Percentiles rank a stretch among this genome's conserved stretches.
Evolutionary conservation across 2,888 invertebrate species (phyloP).

Genomic region (Drosophila vallismaia): DNA sequence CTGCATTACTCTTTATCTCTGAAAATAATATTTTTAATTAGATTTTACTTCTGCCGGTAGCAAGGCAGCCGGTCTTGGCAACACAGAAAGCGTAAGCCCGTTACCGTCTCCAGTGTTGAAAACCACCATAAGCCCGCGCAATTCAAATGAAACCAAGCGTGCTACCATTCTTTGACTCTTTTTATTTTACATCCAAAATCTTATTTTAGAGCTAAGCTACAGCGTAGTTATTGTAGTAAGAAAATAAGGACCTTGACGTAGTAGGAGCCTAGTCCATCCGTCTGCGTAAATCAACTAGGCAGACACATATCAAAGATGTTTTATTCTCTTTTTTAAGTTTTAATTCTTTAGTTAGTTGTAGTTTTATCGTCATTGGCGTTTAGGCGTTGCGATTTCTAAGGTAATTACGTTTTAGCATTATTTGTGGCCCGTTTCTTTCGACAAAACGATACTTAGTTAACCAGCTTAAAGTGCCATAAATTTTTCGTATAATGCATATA

Average conservation of each 20-base stretch:
- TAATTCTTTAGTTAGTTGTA: slow-evolving; percentile 28
- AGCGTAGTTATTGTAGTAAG: slow-evolving; percentile 65
- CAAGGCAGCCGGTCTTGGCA: neutral
- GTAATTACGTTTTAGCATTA: slow-evolving; percentile 46
- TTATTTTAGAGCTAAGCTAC: slow-evolving; percentile 73
- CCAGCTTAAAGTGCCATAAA: slow-evolving; percentile 49
- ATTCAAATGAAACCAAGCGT: slow-evolving; percentile 6
- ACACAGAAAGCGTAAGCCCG: neutral
- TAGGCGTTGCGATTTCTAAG: slow-evolving; percentile 47
- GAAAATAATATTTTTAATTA: no score
- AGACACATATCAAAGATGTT: slow-evolving; percentile 34
- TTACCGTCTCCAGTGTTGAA: neutral
- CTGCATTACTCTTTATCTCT: no score
- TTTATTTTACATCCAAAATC: slow-evolving; percentile 72
- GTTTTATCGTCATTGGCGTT: slow-evolving; percentile 50
- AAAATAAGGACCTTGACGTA: slow-evolving; percentile 56
- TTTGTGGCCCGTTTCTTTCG: slow-evolving; percentile 35
- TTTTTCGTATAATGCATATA: slow-evolving; percentile 35
- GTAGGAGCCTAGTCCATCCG: slow-evolving; percentile 35
- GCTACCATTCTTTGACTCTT: slow-evolving; percentile 60
- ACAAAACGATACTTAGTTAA: slow-evolving; percentile 33
- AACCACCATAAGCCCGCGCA: neutral
- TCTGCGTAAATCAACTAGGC: slow-evolving; percentile 67
- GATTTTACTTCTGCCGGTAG: no score
- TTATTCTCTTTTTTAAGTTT: slow-evolving; percentile 19